Evolutionary conservation across 2,797 vertebrate genomes (phyloP).

Genomic region (Poeciliopsis infans): DNA sequence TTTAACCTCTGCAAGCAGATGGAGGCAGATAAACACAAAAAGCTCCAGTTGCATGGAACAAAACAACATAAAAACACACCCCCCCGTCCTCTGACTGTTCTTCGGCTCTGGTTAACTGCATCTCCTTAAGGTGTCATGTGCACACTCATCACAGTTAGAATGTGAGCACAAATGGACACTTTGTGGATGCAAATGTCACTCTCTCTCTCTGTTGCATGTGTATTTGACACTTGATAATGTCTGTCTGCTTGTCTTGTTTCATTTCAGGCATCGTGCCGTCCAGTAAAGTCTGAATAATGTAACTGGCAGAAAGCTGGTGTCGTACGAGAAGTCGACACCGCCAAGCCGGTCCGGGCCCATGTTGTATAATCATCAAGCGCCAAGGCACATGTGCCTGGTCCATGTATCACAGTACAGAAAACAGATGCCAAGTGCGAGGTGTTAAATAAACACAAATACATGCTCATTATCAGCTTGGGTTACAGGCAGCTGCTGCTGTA

Average conservation of each 20-base stretch:
- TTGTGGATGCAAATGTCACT: not conserved
- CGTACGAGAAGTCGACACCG: conserved; percentile 50
- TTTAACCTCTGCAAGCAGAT: conserved; percentile 55
- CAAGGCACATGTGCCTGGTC: conserved; percentile 53
- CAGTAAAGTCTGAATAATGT: conserved; percentile 67
- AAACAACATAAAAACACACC: conserved; percentile 19
- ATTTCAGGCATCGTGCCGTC: conserved; percentile 5
- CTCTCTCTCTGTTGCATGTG: conserved; percentile 33
- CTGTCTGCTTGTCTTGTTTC: conserved; percentile 28
- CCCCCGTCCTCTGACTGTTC: conserved; percentile 9
- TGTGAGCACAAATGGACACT: not conserved
- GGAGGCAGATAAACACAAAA: conserved; percentile 37
- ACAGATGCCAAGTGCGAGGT: conserved; percentile 74
- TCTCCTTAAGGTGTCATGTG: conserved; percentile 2
- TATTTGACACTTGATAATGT: conserved; percentile 40
- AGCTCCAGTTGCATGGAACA: conserved; percentile 32
- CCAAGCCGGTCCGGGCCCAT: conserved; percentile 31
- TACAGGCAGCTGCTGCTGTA: conserved; percentile 70
- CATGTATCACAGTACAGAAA: conserved; percentile 72
- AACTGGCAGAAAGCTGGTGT: conserved; percentile 38
- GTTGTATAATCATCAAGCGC: conserved; percentile 75
- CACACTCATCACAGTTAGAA: conserved; percentile 1
- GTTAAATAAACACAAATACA: conserved; percentile 79
- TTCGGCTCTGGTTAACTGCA: conserved; percentile 13
- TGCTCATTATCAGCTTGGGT: conserved; percentile 69